Conservation (phyloP, 2,888 invertebrate species). For the Philonicus albiceps region DNA sequence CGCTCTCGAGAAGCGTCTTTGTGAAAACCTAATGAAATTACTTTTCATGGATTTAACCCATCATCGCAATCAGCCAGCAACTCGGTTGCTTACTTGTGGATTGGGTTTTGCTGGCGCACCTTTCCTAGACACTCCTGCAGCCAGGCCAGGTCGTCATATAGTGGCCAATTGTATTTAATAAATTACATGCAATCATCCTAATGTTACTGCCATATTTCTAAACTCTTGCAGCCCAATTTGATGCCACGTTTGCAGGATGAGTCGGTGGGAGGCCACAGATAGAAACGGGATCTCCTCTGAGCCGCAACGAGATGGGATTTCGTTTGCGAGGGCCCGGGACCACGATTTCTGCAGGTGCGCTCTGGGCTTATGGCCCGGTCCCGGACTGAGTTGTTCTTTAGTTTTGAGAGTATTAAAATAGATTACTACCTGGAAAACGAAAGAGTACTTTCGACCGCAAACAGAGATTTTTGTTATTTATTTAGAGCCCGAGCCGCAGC, state of each 20-base stretch:
- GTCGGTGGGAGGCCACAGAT: not conserved
- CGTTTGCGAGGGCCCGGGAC: not conserved
- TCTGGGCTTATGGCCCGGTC: not conserved
- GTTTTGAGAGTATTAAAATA: not conserved
- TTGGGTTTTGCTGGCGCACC: not conserved
- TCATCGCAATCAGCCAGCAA: not conserved
- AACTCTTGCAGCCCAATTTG: slow-evolving; percentile 25
- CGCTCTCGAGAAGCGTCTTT: not conserved
- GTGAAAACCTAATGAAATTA: slow-evolving; percentile 33
- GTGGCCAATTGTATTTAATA: slow-evolving; percentile 34
- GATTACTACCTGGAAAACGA: not conserved
- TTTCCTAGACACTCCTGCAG: not conserved
- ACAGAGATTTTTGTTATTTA: slow-evolving; percentile 1
- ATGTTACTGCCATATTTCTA: slow-evolving; percentile 39
- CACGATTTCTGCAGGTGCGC: not conserved
- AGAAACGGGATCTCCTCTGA: not conserved
- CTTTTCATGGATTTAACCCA: slow-evolving; percentile 30
- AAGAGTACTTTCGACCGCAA: not conserved
- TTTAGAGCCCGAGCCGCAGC: not conserved
- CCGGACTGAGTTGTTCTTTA: not conserved
- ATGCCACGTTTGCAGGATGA: slow-evolving; percentile 10
- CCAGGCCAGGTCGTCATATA: not conserved
- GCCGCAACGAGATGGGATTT: slow-evolving; percentile 4
- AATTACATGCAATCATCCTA: slow-evolving; percentile 40
- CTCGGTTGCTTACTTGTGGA: not conserved